Conservation (phyloP, 2,888 invertebrate species). For the Chaitophorus viminalis region DNA sequence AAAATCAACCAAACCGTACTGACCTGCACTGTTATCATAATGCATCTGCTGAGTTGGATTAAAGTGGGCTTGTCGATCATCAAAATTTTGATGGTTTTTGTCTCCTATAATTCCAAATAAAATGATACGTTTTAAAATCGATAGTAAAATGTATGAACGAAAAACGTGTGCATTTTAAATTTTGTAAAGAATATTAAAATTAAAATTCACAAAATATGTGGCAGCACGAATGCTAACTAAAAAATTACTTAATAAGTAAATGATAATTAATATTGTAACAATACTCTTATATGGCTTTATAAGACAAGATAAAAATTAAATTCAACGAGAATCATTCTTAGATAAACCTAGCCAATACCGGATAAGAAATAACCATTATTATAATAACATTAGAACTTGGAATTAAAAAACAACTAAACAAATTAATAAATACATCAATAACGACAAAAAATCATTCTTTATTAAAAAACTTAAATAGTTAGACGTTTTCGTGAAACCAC, state of each 20-base stretch:
- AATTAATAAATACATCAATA: not conserved
- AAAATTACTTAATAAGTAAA: not conserved
- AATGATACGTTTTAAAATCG: slow-evolving; percentile 13
- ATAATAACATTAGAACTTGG: not conserved
- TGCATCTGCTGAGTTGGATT: slow-evolving; percentile 22
- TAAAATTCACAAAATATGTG: slow-evolving; percentile 25
- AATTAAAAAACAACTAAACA: not conserved
- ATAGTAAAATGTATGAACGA: not conserved
- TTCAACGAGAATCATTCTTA: not conserved
- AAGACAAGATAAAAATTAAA: too few relatives aligned
- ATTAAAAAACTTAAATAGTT: not conserved
- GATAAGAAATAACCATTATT: not conserved
- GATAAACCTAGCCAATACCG: not conserved
- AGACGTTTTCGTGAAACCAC: slow-evolving; percentile 1
- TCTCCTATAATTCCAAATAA: slow-evolving; percentile 39
- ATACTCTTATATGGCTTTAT: too few relatives aligned
- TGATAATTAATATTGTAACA: too few relatives aligned
- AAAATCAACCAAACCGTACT: not conserved
- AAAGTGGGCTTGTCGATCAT: slow-evolving; percentile 40
- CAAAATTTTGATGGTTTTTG: slow-evolving; percentile 52
- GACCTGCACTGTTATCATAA: slow-evolving; percentile 43
- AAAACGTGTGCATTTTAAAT: slow-evolving; percentile 3
- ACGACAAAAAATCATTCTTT: too few relatives aligned
- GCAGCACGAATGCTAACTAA: slow-evolving; percentile 3
- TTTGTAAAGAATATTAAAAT: not conserved